Percentiles rank a stretch among this genome's conserved stretches.
Conservation (phyloP, 2,888 invertebrate genomes). For the Tetragonula carbonaria region DNA sequence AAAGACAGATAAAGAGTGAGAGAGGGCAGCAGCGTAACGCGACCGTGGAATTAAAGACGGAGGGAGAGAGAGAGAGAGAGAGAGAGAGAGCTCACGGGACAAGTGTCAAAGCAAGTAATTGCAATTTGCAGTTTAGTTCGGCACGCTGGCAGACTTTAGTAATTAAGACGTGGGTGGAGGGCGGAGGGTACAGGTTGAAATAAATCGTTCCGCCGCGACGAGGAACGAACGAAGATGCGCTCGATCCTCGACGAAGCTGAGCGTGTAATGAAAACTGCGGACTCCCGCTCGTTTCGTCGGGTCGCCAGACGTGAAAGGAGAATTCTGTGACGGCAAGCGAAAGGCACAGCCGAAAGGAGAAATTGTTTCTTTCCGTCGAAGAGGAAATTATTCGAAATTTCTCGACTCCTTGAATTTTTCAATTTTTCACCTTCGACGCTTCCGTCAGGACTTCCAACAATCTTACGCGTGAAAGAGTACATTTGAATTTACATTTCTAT, state of each 20-base stretch:
- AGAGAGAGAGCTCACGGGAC: slow-evolving; percentile 62
- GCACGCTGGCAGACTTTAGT: slow-evolving; percentile 63
- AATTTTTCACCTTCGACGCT: too few relatives aligned
- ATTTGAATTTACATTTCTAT: not conserved
- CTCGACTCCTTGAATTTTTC: too few relatives aligned
- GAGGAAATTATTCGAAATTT: too few relatives aligned
- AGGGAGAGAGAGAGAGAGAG: slow-evolving; percentile 27
- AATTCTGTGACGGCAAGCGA: not conserved
- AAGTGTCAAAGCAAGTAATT: slow-evolving; percentile 74
- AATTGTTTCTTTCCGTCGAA: not conserved
- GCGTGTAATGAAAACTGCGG: slow-evolving; percentile 58
- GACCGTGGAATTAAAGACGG: slow-evolving; percentile 68
- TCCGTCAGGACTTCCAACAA: too few relatives aligned
- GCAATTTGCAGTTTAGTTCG: slow-evolving; percentile 70
- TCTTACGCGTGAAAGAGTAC: not conserved
- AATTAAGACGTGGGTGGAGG: slow-evolving; percentile 54
- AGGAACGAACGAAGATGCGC: slow-evolving; percentile 15
- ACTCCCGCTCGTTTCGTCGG: not conserved
- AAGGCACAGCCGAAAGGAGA: not conserved
- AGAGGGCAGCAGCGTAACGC: slow-evolving; percentile 58
- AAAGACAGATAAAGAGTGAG: not conserved
- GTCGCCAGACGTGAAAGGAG: not conserved
- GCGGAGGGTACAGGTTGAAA: not conserved
- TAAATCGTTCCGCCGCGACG: slow-evolving; percentile 47
- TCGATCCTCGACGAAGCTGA: slow-evolving; percentile 39